phyloP scores from a whole-genome alignment of 2,113 vertebrate genomes.

The Anolis sagrei region DNA sequence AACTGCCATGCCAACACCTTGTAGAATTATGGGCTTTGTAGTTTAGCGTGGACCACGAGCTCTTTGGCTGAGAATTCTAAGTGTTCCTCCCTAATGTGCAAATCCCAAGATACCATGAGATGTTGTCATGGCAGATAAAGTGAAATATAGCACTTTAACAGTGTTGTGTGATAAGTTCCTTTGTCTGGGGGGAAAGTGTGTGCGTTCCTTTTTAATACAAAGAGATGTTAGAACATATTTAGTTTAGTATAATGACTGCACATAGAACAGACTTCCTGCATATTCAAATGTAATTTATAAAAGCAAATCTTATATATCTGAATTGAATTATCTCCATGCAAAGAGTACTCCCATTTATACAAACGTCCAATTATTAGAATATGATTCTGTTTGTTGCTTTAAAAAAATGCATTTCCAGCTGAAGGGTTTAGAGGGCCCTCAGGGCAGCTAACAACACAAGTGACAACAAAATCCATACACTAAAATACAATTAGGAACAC shows the following conservation, averaged over 20 bases:
- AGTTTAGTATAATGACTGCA: constrained; percentile 51
- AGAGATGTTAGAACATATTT: constrained; percentile 58
- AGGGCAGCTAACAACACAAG: constrained; percentile 5
- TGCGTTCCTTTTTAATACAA: constrained; percentile 45
- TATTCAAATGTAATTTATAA: constrained; percentile 5
- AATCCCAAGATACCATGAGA: too few species aligned
- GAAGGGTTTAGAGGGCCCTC: background rate
- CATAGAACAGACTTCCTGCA: background rate
- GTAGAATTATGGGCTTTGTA: too few species aligned
- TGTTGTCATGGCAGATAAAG: too few species aligned
- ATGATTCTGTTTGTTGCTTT: background rate
- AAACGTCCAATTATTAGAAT: background rate
- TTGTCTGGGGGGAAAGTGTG: constrained; percentile 36
- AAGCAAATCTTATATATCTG: background rate
- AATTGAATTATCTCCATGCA: background rate
- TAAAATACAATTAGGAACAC: constrained; percentile 1
- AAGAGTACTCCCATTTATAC: background rate
- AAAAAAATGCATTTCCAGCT: background rate
- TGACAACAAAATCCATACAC: constrained; percentile 2
- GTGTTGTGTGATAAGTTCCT: too few species aligned
- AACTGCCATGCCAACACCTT: too few species aligned
- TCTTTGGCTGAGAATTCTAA: too few species aligned
- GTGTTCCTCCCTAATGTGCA: too few species aligned
- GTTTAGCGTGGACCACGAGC: too few species aligned
- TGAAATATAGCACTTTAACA: too few species aligned